Percentiles rank a stretch among this genome's conserved stretches.
Conservation (phyloP, 2,888 invertebrate genomes). For the Zygaena filipendulae region DNA sequence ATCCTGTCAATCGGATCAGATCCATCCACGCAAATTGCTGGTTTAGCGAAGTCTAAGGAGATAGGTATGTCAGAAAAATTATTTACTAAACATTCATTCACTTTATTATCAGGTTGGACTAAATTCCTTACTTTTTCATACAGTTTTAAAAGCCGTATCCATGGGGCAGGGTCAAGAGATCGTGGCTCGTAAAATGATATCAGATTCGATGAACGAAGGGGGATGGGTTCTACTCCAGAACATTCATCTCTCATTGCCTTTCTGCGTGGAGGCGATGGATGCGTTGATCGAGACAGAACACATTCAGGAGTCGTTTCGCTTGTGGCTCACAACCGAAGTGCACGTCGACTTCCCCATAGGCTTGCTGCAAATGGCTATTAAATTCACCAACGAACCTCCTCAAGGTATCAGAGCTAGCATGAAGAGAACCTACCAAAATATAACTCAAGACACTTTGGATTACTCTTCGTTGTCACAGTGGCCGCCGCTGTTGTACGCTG, state of each 20-base stretch:
- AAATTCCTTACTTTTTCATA: constrained; percentile 20
- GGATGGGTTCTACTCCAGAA: constrained; percentile 97
- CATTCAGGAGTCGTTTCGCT: constrained; percentile 84
- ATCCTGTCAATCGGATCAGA: constrained; percentile 96
- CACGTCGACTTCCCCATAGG: constrained; percentile 95
- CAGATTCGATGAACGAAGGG: constrained; percentile 81
- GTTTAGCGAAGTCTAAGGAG: constrained; percentile 86
- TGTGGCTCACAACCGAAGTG: constrained; percentile 96
- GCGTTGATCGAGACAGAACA: constrained; percentile 86
- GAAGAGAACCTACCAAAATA: constrained; percentile 90
- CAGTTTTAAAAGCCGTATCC: constrained; percentile 86
- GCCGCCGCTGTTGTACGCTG: constrained; percentile 93
- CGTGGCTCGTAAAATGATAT: constrained; percentile 85
- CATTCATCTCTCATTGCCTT: constrained; percentile 94
- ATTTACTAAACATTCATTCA: too few relatives aligned
- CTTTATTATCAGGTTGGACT: not conserved
- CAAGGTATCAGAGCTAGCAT: constrained; percentile 93
- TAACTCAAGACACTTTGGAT: constrained; percentile 92
- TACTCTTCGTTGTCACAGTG: constrained; percentile 92
- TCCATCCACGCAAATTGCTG: constrained; percentile 93
- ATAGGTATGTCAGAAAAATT: constrained; percentile 71
- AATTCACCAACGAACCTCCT: constrained; percentile 97
- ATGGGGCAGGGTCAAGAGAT: constrained; percentile 98
- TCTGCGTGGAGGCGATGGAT: constrained; percentile 93
- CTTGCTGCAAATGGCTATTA: constrained; percentile 89